Evolutionary conservation across 2,888 invertebrate species (phyloP), one percentile per base, ranked within the genome.

Genomic region (Cataglyphis albicans): DNA sequence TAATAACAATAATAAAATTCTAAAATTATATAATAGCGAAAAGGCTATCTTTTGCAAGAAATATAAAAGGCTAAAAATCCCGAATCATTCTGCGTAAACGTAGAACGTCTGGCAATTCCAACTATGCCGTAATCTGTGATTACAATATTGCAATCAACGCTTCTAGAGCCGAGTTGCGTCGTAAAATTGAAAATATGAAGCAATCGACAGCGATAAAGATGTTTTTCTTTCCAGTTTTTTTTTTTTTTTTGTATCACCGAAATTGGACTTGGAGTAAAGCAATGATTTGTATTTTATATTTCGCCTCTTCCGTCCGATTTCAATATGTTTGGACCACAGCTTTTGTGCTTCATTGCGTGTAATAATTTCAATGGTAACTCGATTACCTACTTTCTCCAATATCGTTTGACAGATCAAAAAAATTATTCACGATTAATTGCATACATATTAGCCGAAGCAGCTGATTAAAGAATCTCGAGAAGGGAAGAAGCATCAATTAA

Each of bases 201-300:
- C 41, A 76, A 57, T 55, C 18, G 35, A 59, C 41, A 32, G 57
- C 21, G 21, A 68, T 15, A 44, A 18, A 44, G 59, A 59, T 44
- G 18, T 32, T 35, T 32, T 35, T 68, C 57, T 68, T 68, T 32
- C 7, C 57, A 52, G 57, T 70, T 78, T 10, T 29, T 25, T 25
- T 25, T 25, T 21, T 21, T 21, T 21, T 21, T 57, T 59, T 3
- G 52, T 57, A 83, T 82, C 65, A 64, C 81, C 86, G 86, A 88
- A 70, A 86, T 91, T 86, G 89, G 90, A 88, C 91, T 91, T 90
- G 91, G 91, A 91, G 91, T 87, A 86, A 89, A 85, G 74, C 81
- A 80, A 75, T 76, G 65, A 68, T 35, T 55, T 15, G 21, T n/a
- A 29, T 15, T 41, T 52, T 68, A 52, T 52, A 57, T 21, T 29